Conservation (phyloP, 2,113 vertebrate genomes). For the Hippolais icterina region DNA sequence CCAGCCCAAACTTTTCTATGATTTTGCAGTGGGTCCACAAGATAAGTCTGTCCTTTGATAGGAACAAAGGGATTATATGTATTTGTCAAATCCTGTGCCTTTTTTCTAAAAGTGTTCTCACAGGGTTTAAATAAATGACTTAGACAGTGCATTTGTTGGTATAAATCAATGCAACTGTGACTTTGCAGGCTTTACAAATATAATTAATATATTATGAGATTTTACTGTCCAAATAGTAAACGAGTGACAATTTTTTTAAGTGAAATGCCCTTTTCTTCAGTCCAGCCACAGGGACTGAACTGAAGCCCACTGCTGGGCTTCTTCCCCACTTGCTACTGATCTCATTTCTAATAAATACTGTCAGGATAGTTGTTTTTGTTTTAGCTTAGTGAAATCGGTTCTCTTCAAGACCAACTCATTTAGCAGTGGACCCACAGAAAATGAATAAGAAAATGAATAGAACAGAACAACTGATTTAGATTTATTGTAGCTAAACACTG, state of each 20-base stretch:
- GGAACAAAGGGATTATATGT: not conserved
- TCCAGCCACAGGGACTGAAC: too few relatives aligned
- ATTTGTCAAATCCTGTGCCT: not conserved
- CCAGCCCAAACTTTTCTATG: not conserved
- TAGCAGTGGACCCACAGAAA: not conserved
- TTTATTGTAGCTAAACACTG: not conserved
- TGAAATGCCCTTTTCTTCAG: not conserved
- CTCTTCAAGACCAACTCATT: not conserved
- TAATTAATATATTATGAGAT: slow-evolving; percentile 18
- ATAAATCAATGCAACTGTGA: slow-evolving; percentile 41
- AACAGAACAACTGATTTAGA: not conserved
- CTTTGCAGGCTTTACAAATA: slow-evolving; percentile 17
- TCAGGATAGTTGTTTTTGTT: not conserved
- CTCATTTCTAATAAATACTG: not conserved
- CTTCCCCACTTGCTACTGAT: not conserved
- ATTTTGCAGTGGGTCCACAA: not conserved
- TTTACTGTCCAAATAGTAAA: slow-evolving; percentile 31
- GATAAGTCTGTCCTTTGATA: not conserved
- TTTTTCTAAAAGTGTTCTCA: not conserved
- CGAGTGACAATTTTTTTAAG: not conserved
- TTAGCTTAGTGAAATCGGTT: not conserved
- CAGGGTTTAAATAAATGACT: not conserved
- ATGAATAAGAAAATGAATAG: not conserved
- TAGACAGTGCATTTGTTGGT: not conserved
- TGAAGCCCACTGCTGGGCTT: too few relatives aligned